Percentiles rank a stretch among this genome's conserved stretches.
These are phyloP conservation scores for Trichomycterus rosablanca DNA, from an alignment of 2,113 vertebrate genomes.

Conservation along the genomic window DNA sequence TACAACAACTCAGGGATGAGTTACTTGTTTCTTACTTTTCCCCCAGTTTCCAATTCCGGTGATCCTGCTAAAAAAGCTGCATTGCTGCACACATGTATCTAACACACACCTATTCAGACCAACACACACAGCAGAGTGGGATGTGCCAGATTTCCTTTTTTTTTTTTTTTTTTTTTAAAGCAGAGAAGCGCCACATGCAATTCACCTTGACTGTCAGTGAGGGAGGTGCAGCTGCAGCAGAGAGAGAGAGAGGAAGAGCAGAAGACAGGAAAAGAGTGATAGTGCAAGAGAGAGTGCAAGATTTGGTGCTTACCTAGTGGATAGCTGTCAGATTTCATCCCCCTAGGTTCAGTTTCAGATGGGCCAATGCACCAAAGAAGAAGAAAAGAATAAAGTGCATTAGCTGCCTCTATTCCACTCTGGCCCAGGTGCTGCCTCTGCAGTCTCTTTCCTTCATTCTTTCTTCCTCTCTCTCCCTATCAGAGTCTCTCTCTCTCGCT, in stretches of 20 bases:
- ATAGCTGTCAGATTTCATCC: constrained; percentile 52
- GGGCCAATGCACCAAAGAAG: constrained; percentile 59
- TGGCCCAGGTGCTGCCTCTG: constrained; percentile 65
- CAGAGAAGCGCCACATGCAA: constrained; percentile 26
- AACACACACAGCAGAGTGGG: not conserved
- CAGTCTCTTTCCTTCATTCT: constrained; percentile 56
- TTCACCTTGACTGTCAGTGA: constrained; percentile 67
- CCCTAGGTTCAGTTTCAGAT: constrained; percentile 49
- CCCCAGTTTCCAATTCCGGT: not conserved
- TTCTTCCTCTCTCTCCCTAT: constrained; percentile 33
- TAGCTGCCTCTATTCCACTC: constrained; percentile 44
- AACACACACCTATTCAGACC: not conserved
- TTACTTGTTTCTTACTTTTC: not conserved
- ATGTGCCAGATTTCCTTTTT: constrained; percentile 42
- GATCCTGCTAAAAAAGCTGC: constrained; percentile 28
- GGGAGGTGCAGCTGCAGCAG: constrained; percentile 54
- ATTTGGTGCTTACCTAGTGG: constrained; percentile 59
- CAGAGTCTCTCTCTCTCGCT: constrained; percentile 28
- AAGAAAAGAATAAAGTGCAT: constrained; percentile 45
- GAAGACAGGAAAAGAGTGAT: constrained; percentile 35
- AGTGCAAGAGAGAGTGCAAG: constrained; percentile 28
- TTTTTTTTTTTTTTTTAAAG: constrained; percentile 38
- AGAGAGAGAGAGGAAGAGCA: constrained; percentile 35
- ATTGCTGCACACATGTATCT: constrained; percentile 35
- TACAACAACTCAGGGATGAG: too few species aligned